phyloP scores from a whole-genome alignment of 1,140 invertebrate species.

The Trialeurodes vaporariorum region DNA sequence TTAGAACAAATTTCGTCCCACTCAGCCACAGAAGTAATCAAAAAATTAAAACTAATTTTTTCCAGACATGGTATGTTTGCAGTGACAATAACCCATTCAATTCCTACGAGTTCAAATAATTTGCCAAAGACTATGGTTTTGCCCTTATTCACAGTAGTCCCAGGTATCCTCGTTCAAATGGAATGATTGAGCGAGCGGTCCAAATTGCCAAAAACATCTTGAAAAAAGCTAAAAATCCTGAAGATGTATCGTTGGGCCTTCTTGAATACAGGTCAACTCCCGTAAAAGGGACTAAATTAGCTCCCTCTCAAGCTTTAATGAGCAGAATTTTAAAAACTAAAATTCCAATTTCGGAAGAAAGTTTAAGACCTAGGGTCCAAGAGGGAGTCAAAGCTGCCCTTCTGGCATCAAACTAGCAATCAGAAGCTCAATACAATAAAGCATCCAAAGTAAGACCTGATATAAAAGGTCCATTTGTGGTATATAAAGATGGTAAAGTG shows the following conservation, averaged over 20 bases:
- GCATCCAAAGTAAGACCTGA: background rate
- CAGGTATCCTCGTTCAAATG: constrained; percentile 35
- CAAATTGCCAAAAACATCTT: constrained; percentile 9
- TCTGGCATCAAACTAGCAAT: no score
- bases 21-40: constrained; percentile 3
- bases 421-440: constrained; percentile 4
- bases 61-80: constrained; percentile 26
- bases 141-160: constrained; percentile 23
- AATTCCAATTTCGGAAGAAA: background rate
- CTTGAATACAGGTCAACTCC: constrained; percentile 2
- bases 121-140: constrained; percentile 15
- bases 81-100: constrained; percentile 17
- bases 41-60: constrained; percentile 25
- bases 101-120: constrained; percentile 11
- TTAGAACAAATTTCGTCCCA: constrained; percentile 10
- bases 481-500: background rate
- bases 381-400: background rate
- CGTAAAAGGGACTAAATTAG: background rate
- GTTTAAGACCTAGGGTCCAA: constrained; percentile 1
- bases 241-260: background rate
- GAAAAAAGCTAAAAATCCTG: background rate
- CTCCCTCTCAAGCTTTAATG: constrained; percentile 1
- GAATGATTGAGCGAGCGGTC: constrained; percentile 29
- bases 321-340: constrained; percentile 7
- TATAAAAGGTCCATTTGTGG: background rate